Base-by-base conservation (phyloP, 2,888 invertebrate genomes). In the Sipha maydis region DNA sequence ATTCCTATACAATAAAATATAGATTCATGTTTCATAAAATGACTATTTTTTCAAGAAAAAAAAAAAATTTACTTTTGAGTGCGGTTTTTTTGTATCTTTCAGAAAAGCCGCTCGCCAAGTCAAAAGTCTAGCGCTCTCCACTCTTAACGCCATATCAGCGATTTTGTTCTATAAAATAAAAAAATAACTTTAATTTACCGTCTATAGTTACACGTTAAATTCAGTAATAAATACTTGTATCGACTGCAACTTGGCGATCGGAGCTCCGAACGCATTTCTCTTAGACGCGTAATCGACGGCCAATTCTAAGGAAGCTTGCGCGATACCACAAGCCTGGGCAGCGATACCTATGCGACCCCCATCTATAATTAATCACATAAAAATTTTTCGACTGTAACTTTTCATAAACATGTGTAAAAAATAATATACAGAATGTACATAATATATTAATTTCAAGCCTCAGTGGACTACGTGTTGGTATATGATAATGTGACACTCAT, bases 291-390 rank as follows among this genome's bases (percentile, higher is more conserved):
- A 99, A 89, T 98, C 97, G 14, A 96, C 93, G 0, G 98, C 98
- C 90, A 97, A 95, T 91, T 98, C 98, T 79, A 98, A 92, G 0
- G 98, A 95, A 21, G 98, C 98, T 94, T 98, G 95, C 19, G 96
- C 98, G 91, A 99, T 99, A 67, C 98, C 99, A 85, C 98, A 93
- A 3, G 97, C 98, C 92, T 99, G 98, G 5, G 96, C 93, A 17
- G 98, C 98, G 90, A 98, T 97, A 9, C 98, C 97, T 91, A 99
- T 98, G 90, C 98, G 94, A 0, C 99, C 98, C 82, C 96, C 94
- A 93, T 98, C 98, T 91, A 92, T 91, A 94, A 82, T 80, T 88
- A 41, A 89, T 25, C n/a, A 17, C 34, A 31, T 19, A 34, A 73
- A 34, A 0, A 28, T 69, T 28, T 28, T 48, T 14, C 14, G 48